Evolutionary conservation across 1,140 invertebrate species (phyloP), one percentile per base, ranked within the genome.

Genomic region (Saccostrea cuccullata): DNA sequence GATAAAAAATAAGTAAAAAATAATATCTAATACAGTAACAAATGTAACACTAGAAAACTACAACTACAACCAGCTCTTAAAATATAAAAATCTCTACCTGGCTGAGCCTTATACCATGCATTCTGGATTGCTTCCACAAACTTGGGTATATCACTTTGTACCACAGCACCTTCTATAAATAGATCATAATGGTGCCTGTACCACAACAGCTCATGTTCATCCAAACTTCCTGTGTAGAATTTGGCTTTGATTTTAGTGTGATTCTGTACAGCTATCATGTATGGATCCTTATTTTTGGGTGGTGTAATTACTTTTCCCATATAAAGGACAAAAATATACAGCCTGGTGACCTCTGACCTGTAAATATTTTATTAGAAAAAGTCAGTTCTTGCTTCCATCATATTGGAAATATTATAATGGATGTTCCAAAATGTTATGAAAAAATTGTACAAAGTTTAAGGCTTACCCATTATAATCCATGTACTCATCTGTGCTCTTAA

Each of bases 121-220:
- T 58, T 82, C 20, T 87, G 64, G 9, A 82, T 47, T 23, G 20
- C 5, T 17, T 30, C 30, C 55, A 0, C n/a, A 87, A 87, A 87
- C n/a, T 87, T 30, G 30, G 67, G n/a, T n/a, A 82, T 30, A 20
- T 87, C 86, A 8, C 77, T 73, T 2, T 56, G 67, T 47, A 36
- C 64, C 47, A 87, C 86, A 30, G 40, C n/a, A 26, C 86, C 86
- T 55, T 82, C 73, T 23, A 87, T 55, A 55, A 87, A 77, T 36
- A 87, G 64, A 56, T 70, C 26, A 55, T 87, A 87, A 56, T 87
- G 86, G 55, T 73, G 73, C 55, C 86, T 55, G 20, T 87, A 87
- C 86, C 55, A 56, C 12, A 56, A 17, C 9, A 55, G 12, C 6
- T 82, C 70, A n/a, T 84, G 40, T 2, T 15, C 12, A 84, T 84